These are phyloP conservation scores for Silurus glanis DNA, from an alignment of 2,113 vertebrate species.

Conservation along the genomic window DNA sequence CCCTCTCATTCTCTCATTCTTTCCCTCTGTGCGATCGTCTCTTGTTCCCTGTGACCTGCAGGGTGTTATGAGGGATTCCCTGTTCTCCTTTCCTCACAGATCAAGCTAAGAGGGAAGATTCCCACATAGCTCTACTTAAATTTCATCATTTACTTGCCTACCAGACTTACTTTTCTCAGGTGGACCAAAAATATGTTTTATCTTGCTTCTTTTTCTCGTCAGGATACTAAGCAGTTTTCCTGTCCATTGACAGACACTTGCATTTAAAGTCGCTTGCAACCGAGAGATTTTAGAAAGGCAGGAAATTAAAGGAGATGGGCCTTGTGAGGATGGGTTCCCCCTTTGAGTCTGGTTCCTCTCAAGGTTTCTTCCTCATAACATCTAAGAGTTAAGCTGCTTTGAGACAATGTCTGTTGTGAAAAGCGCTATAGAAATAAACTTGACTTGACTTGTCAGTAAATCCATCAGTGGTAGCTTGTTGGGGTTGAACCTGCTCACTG, in stretches of 20 bases:
- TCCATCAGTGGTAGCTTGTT: background rate
- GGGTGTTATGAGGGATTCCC: background rate
- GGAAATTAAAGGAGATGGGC: background rate
- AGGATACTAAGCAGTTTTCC: background rate
- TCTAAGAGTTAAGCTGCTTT: too few relatives aligned
- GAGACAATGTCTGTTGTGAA: too few relatives aligned
- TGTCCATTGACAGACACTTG: background rate
- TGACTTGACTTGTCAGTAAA: background rate
- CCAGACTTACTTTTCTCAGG: background rate
- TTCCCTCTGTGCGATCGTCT: background rate
- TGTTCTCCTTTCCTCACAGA: background rate
- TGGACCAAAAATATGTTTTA: background rate
- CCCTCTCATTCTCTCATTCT: background rate
- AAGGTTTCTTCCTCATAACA: too few relatives aligned
- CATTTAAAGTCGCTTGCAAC: background rate
- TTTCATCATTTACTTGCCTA: background rate
- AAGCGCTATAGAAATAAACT: too few relatives aligned
- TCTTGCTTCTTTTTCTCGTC: background rate
- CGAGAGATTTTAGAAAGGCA: background rate
- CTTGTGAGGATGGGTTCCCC: too few relatives aligned
- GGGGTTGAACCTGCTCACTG: background rate
- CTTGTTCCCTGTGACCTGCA: background rate
- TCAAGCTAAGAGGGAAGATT: background rate
- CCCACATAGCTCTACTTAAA: background rate
- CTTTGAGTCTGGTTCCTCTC: too few relatives aligned